Base-by-base conservation (phyloP, 2,113 vertebrate species). In the Sterrhoptilus dennistouni region DNA sequence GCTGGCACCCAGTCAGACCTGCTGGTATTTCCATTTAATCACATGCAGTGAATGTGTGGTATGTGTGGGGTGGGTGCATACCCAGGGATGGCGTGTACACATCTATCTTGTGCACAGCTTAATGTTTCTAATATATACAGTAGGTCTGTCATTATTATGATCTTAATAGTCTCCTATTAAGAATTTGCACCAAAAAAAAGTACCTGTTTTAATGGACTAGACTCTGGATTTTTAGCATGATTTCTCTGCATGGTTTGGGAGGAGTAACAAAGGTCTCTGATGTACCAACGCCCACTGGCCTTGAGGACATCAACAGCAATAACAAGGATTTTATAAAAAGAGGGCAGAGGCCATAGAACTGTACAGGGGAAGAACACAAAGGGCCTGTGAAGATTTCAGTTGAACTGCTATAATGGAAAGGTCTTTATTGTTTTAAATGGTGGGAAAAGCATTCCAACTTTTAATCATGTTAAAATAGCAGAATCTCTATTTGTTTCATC, bases 341-440 rank as follows among this genome's bases (percentile, higher is more conserved):
- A 81, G 83, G 56, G 76, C 60, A 96, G 72, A 93, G 64, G 83
- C 83, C 35, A 8, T 56, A 35, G 54, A 77, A 33, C 71, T 20
- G 50, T 38, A 29, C 31, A 33, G 47, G 22, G 60, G 47, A 91
- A 70, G 69, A 95, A 89, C 0, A 16, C 86, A 80, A 40, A 77
- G 66, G 85, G 75, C 94, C 76, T 89, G 68, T 87, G 94, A 89
- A 95, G 79, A 71, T 83, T 92, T 88, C 89, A 74, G 82, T 61
- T 87, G 49, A 93, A 44, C 87, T 71, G 44, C 60, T 63, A 9
- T 78, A 90, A 66, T 15, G 8, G 56, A 83, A 91, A 78, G 68
- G 29, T 86, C 0, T 1, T 90, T 90, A 52, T 42, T 92, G 74
- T 90, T 97, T 81, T 75, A 71, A 92, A 49, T 33, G 69, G 42